These are phyloP conservation scores for Neodiprion fabricii DNA, from an alignment of 1,140 invertebrate species.

Conservation along the genomic window DNA sequence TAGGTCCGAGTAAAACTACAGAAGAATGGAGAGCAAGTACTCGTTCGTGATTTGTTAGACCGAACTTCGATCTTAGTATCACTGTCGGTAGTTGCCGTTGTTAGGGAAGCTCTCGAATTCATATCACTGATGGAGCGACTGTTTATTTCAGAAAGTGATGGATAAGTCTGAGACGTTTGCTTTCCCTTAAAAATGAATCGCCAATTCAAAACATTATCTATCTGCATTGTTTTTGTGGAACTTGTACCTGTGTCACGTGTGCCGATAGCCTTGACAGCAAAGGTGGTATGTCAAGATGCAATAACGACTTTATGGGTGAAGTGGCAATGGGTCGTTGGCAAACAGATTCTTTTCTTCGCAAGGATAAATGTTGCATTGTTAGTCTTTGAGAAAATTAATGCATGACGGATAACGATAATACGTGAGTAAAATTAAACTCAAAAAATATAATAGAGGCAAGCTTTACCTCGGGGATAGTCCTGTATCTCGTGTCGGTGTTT, in stretches of 20 bases:
- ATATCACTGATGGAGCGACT: neutral
- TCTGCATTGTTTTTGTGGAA: neutral
- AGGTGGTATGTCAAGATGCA: neutral
- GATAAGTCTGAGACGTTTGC: slow-evolving; percentile 1
- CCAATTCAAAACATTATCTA: neutral
- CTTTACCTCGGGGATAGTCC: slow-evolving; percentile 13
- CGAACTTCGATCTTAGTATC: neutral
- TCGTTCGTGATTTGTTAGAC: neutral
- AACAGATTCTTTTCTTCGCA: neutral
- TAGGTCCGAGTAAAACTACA: slow-evolving; percentile 8
- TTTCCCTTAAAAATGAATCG: slow-evolving; percentile 14
- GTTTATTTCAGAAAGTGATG: slow-evolving; percentile 3
- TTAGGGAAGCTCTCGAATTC: neutral
- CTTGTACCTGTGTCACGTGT: neutral
- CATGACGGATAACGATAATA: neutral
- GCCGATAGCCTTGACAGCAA: neutral
- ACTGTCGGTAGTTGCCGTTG: neutral
- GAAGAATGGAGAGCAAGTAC: slow-evolving; percentile 1
- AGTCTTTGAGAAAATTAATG: neutral
- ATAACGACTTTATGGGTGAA: neutral
- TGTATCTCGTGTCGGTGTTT: neutral
- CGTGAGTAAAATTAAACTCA: neutral
- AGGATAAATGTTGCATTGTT: neutral
- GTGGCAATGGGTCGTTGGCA: neutral
- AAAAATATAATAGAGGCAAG: neutral